Conservation (phyloP, 1,140 invertebrate species). For the Halyomorpha halys region DNA sequence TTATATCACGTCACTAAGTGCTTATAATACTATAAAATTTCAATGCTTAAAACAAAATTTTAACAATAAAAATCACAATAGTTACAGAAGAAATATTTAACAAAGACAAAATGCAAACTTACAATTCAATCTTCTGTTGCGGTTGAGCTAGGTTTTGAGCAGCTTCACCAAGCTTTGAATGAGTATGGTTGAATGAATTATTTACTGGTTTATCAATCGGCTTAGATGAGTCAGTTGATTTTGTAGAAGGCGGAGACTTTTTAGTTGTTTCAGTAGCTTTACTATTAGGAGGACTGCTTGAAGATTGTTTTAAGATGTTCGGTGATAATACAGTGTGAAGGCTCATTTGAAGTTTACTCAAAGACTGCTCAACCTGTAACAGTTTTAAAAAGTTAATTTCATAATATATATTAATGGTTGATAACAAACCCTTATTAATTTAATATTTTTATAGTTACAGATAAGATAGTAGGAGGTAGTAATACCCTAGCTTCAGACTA, state of each 20-base stretch:
- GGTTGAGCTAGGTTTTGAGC: background rate
- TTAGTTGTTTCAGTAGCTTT: background rate
- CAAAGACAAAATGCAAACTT: background rate
- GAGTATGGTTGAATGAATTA: background rate
- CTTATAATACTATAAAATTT: slow-evolving; percentile 9
- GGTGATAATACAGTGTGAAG: background rate
- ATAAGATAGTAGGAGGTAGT: no score
- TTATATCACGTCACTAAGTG: slow-evolving; percentile 9
- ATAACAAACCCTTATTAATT: no score
- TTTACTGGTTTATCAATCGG: background rate
- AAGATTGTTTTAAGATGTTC: background rate
- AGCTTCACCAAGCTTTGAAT: background rate
- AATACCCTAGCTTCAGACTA: no score
- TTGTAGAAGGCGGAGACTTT: background rate
- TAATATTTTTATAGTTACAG: no score
- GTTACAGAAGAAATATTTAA: background rate
- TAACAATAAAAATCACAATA: slow-evolving; percentile 16
- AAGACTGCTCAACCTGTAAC: slow-evolving; percentile 6
- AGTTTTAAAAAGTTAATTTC: background rate
- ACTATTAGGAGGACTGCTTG: background rate
- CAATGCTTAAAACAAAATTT: background rate
- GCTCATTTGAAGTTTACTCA: slow-evolving; percentile 14
- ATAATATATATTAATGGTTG: no score
- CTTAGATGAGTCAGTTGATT: background rate
- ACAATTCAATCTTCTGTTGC: background rate